Conservation (phyloP, 2,113 vertebrate genomes). For the Morphnarchus princeps region DNA sequence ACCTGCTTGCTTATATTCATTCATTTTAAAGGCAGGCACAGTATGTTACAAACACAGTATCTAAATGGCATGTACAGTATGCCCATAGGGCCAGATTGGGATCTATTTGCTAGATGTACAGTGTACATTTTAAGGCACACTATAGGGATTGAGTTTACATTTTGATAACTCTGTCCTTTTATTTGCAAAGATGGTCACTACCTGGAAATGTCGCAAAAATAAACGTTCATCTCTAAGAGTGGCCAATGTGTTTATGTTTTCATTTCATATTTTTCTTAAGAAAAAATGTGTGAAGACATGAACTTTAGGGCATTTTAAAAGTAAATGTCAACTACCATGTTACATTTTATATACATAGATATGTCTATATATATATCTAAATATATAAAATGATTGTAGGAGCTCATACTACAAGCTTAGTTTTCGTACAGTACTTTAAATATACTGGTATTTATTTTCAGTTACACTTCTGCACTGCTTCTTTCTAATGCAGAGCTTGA, state of each 20-base stretch:
- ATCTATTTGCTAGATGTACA: slow-evolving; percentile 64
- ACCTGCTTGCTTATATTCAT: neutral
- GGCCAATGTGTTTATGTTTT: neutral
- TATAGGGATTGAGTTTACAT: slow-evolving; percentile 65
- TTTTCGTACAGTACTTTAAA: slow-evolving; percentile 66
- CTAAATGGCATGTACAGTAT: slow-evolving; percentile 53
- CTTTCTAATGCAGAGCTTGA: slow-evolving; percentile 64
- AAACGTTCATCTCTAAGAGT: slow-evolving; percentile 45
- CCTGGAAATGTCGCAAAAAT: slow-evolving; percentile 65
- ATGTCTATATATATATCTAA: slow-evolving; percentile 40
- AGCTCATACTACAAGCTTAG: slow-evolving; percentile 40
- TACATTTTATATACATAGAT: slow-evolving; percentile 70
- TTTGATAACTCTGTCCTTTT: slow-evolving; percentile 62
- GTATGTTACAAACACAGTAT: slow-evolving; percentile 59
- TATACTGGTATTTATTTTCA: slow-evolving; percentile 43
- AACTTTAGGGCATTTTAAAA: slow-evolving; percentile 47
- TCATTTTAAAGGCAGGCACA: slow-evolving; percentile 44
- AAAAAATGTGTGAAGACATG: slow-evolving; percentile 11
- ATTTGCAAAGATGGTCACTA: slow-evolving; percentile 61
- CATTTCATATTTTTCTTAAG: neutral
- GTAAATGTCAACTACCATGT: slow-evolving; percentile 21
- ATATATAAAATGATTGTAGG: slow-evolving; percentile 66
- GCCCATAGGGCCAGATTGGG: slow-evolving; percentile 59
- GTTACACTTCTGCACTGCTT: slow-evolving; percentile 41
- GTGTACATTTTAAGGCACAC: slow-evolving; percentile 76